Conservation (phyloP, 1,140 invertebrate genomes). For the Drosophila kikkawai region DNA sequence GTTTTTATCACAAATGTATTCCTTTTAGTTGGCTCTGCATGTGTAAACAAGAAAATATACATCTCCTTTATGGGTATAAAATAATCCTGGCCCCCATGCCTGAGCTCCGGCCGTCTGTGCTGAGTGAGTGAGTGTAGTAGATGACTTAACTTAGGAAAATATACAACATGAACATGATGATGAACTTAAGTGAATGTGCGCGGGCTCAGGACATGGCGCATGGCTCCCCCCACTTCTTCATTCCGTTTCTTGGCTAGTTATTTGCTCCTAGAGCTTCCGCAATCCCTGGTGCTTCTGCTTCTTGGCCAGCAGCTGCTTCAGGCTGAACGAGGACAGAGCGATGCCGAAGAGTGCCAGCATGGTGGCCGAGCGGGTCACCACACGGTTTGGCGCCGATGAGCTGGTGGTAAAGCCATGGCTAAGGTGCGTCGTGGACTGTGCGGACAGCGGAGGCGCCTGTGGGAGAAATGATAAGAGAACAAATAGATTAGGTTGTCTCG, state of each 20-base stretch:
- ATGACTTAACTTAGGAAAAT: slow-evolving; percentile 74
- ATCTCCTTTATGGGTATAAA: slow-evolving; percentile 15
- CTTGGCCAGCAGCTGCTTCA: slow-evolving; percentile 87
- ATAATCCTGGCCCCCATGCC: slow-evolving; percentile 32
- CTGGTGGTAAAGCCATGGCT: slow-evolving; percentile 73
- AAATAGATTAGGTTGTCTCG: slow-evolving; percentile 11
- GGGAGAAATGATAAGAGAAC: slow-evolving; percentile 23
- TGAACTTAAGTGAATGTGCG: slow-evolving; percentile 14
- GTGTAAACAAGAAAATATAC: slow-evolving; percentile 45
- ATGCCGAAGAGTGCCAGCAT: slow-evolving; percentile 87
- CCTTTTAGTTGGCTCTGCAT: slow-evolving; percentile 55
- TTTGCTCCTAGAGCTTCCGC: slow-evolving; percentile 69
- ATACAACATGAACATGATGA: slow-evolving; percentile 59
- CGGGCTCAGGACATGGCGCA: slow-evolving; percentile 37
- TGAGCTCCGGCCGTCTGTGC: slow-evolving; percentile 7
- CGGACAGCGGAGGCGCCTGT: slow-evolving; percentile 56
- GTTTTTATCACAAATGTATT: slow-evolving; percentile 54
- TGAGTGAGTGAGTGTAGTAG: slow-evolving; percentile 12
- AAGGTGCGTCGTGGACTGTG: slow-evolving; percentile 63
- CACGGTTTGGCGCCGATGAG: slow-evolving; percentile 85
- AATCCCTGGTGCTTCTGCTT: slow-evolving; percentile 65
- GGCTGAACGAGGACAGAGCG: slow-evolving; percentile 87
- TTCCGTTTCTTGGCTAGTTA: not conserved
- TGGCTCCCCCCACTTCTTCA: not conserved
- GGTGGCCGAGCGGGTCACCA: slow-evolving; percentile 86